Percentiles rank a stretch among this genome's conserved stretches.
Conservation (phyloP, 2,888 invertebrate genomes). For the Chymomyza procnemis region DNA sequence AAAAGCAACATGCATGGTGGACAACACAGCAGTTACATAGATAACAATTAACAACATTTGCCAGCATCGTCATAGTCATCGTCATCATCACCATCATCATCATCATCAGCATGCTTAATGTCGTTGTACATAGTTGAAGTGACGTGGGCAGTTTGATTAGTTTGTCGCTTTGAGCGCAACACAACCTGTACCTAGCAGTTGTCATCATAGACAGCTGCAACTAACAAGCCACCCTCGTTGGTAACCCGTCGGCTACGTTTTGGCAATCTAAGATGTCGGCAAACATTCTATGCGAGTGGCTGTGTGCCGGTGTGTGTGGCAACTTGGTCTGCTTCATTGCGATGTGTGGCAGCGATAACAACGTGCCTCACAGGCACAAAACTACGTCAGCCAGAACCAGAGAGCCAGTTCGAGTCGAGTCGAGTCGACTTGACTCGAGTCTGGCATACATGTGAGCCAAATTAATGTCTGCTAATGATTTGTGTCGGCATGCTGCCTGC, state of each 20-base stretch:
- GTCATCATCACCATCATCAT: conserved; percentile 8
- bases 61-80: conserved; percentile 12
- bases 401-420: neutral
- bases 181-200: neutral
- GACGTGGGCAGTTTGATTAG: too few relatives aligned
- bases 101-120: conserved; percentile 6
- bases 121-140: neutral
- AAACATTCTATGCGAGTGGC: conserved; percentile 65
- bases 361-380: conserved; percentile 46
- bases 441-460: conserved; percentile 47
- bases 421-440: neutral
- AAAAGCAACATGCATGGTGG: conserved; percentile 44
- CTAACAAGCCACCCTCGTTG: conserved; percentile 15
- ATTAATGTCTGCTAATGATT: conserved; percentile 71
- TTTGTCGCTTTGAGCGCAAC: too few relatives aligned
- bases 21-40: conserved; percentile 56
- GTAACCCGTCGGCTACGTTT: conserved; percentile 64
- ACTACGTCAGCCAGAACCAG: conserved; percentile 10
- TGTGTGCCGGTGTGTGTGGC: conserved; percentile 20
- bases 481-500: conserved; percentile 46
- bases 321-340: neutral
- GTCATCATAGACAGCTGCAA: neutral
- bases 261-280: conserved; percentile 70
- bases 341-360: conserved; percentile 61
- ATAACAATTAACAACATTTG: conserved; percentile 67